Base-by-base conservation (phyloP, 2,888 invertebrate genomes). In the Drosophila barbarae region DNA sequence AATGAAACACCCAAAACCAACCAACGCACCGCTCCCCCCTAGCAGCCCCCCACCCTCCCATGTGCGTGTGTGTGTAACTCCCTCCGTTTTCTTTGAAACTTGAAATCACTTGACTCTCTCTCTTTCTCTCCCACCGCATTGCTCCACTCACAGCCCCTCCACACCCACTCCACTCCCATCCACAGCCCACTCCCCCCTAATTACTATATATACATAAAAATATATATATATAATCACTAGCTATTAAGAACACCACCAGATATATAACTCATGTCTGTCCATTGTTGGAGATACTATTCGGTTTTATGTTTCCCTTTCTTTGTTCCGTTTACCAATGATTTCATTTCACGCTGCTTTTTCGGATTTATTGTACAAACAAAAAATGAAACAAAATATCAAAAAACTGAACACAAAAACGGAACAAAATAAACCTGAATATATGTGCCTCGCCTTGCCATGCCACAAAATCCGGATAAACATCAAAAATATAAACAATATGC, bases 281-380 rank as follows among this genome's bases (percentile, higher is more conserved):
- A 75, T 76, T 86, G 60, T 77, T 81, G 76, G 54, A 80, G 72
- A 83, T 74, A 77, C 73, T 80, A 72, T 80, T 80, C 75, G 69
- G 82, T 80, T 79, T 77, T 84, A 61, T 74, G 72, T 82, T 88
- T 87, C 63, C 84, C 88, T 88, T 86, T 87, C 84, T 85, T 86
- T 79, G 83, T 80, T 84, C 73, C 79, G 81, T 85, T 84, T 77
- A 65, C 85, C 81, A 74, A 76, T 73, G 74, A 85, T 88, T 87
- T 87, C 86, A 88, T 88, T 89, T 88, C 89, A 90, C 89, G 89
- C 89, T 89, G 90, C 90, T 89, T 89, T 88, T 89, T 89, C 88
- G 89, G 89, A 89, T 84, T 85, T 87, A 83, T 86, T 86, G 85
- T 86, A 87, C 55, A 78, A 75, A 72, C 56, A 70, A 59, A 42